These are phyloP conservation scores for Bombus vancouverensis DNA, from an alignment of 1,140 invertebrate genomes.

Conservation along the genomic window DNA sequence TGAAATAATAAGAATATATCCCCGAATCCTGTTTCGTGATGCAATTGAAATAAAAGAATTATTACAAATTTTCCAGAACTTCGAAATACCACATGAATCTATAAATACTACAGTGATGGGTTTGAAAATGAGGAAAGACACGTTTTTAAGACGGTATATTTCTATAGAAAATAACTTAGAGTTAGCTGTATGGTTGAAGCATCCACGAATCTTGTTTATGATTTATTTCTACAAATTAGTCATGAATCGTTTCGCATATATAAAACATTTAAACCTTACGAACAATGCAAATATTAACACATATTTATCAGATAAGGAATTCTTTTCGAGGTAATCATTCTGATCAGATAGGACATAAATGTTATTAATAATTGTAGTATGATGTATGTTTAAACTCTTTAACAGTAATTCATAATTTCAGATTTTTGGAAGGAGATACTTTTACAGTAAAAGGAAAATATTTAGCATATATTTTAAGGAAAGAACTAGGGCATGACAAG, in stretches of 20 bases:
- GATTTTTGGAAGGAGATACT: constrained; percentile 26
- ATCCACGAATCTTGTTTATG: constrained; percentile 83
- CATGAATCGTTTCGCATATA: constrained; percentile 78
- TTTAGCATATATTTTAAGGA: constrained; percentile 74
- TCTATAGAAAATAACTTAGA: constrained; percentile 80
- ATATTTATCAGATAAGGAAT: background rate
- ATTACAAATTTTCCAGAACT: constrained; percentile 79
- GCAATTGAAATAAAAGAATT: constrained; percentile 77
- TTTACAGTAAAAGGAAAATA: constrained; percentile 70
- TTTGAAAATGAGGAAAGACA: constrained; percentile 78
- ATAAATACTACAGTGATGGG: constrained; percentile 79
- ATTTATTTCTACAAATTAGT: constrained; percentile 80
- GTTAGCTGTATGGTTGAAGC: constrained; percentile 79
- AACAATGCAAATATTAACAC: constrained; percentile 80
- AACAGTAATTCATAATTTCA: constrained; percentile 53
- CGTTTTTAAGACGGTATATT: constrained; percentile 80
- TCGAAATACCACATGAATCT: constrained; percentile 78
- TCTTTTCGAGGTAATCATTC: constrained; percentile 1
- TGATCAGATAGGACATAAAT: background rate
- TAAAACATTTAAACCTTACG: constrained; percentile 77
- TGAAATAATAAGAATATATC: constrained; percentile 79
- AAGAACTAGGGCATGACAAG: constrained; percentile 67
- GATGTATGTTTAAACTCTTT: background rate
- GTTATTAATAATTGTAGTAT: background rate
- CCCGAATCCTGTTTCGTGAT: constrained; percentile 80